phyloP scores from a whole-genome alignment of 2,888 invertebrate genomes.

The Caenorhabditis macrosperma region DNA sequence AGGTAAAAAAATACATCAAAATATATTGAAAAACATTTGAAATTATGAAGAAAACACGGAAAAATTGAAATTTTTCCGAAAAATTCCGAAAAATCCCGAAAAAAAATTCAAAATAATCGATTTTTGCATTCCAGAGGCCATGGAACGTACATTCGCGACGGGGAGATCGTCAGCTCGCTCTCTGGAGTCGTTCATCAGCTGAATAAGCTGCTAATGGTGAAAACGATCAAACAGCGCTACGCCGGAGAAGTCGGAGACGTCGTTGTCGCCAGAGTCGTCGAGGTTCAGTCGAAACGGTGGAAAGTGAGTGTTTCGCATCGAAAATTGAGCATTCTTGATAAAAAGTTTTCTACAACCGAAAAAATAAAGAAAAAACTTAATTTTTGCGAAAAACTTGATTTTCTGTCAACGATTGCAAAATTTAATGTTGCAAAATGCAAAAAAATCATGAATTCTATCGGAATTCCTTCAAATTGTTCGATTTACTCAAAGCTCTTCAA shows the following conservation, averaged over 20 bases:
- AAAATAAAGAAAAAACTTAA: background rate
- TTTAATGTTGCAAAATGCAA: too few relatives aligned
- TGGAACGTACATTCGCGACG: slow-evolving; percentile 89
- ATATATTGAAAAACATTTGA: background rate
- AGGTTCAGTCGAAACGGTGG: slow-evolving; percentile 86
- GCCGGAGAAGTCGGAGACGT: slow-evolving; percentile 93
- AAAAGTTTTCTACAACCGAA: background rate
- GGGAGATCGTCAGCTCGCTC: slow-evolving; percentile 90
- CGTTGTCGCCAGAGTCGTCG: slow-evolving; percentile 92
- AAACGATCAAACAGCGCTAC: slow-evolving; percentile 90
- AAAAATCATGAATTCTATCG: too few relatives aligned
- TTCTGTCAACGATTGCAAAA: too few relatives aligned
- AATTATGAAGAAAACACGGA: slow-evolving; percentile 22
- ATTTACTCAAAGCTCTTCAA: too few relatives aligned
- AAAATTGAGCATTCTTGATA: background rate
- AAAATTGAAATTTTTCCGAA: background rate
- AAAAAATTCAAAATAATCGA: background rate
- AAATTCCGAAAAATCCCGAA: too few relatives aligned
- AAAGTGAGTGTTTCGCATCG: slow-evolving; percentile 72
- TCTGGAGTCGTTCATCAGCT: slow-evolving; percentile 95
- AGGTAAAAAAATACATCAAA: slow-evolving; percentile 35
- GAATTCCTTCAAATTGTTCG: too few relatives aligned
- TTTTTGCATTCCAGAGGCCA: slow-evolving; percentile 87
- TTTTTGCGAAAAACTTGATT: slow-evolving; percentile 6
- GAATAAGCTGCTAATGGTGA: slow-evolving; percentile 93